phyloP scores from a whole-genome alignment of 2,888 invertebrate species.

The Scaptomyza reducta region DNA sequence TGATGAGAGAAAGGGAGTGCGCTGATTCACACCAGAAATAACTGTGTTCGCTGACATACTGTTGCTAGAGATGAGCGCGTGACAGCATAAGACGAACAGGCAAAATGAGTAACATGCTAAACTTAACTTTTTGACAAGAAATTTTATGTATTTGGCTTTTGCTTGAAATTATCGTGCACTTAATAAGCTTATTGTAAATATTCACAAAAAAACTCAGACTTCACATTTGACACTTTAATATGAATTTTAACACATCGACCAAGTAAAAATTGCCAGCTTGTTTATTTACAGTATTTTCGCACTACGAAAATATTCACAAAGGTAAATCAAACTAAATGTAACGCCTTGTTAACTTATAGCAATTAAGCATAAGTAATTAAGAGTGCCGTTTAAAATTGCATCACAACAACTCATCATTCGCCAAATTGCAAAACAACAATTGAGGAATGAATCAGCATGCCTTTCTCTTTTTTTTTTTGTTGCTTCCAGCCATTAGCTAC shows the following conservation, averaged over 20 bases:
- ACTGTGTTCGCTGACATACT: constrained; percentile 8
- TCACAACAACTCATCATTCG: neutral
- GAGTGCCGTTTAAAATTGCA: neutral
- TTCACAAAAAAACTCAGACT: too few relatives aligned
- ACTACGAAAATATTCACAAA: too few relatives aligned
- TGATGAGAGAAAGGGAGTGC: constrained; percentile 21
- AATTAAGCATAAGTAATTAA: neutral
- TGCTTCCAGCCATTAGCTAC: neutral
- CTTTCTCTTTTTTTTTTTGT: constrained; percentile 12
- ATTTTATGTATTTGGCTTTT: too few relatives aligned
- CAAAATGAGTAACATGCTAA: neutral
- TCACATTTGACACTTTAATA: too few relatives aligned
- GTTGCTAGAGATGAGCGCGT: constrained; percentile 24
- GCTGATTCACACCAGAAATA: constrained; percentile 42
- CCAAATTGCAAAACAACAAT: neutral
- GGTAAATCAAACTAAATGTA: too few relatives aligned
- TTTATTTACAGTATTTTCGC: too few relatives aligned
- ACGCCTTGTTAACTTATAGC: neutral
- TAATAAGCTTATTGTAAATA: too few relatives aligned
- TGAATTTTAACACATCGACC: too few relatives aligned
- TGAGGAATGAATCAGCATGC: constrained; percentile 26
- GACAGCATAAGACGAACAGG: neutral
- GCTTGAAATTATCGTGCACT: too few relatives aligned
- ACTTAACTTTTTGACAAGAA: neutral
- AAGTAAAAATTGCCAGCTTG: too few relatives aligned